Percentiles rank a stretch among this genome's conserved stretches.
phyloP scores from a whole-genome alignment of 2,888 invertebrate genomes.

The Acrobasis repandana region DNA sequence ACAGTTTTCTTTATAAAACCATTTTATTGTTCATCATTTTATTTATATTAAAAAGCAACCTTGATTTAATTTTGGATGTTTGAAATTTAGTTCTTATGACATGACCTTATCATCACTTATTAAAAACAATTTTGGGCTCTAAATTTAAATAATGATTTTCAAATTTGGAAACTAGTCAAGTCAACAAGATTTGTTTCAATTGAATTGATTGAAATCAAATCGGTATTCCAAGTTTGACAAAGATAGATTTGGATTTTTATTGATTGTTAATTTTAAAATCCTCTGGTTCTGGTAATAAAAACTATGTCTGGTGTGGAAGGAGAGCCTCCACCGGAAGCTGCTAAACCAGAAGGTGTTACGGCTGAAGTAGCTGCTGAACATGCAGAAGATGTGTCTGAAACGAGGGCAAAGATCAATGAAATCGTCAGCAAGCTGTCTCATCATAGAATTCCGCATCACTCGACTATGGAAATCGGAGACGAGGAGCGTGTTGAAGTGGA shows the following conservation, averaged over 20 bases:
- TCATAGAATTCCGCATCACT: constrained; percentile 31
- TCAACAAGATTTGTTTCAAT: constrained; percentile 1
- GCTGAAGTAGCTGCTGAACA: constrained; percentile 34
- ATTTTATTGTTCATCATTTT: too few species aligned
- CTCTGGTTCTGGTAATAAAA: too few species aligned
- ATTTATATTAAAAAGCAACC: too few species aligned
- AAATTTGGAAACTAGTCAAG: background rate
- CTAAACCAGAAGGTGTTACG: constrained; percentile 24
- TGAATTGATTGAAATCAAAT: constrained; percentile 1
- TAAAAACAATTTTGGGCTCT: constrained; percentile 3
- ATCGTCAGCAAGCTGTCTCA: constrained; percentile 36
- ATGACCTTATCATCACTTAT: too few species aligned
- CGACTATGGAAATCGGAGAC: constrained; percentile 28
- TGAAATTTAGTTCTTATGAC: too few species aligned
- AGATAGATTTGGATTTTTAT: background rate
- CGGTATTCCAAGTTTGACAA: background rate
- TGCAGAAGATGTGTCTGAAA: constrained; percentile 43
- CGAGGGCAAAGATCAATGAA: constrained; percentile 48
- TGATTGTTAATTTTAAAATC: too few species aligned
- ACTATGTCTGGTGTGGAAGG: too few species aligned
- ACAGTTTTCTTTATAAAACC: too few species aligned
- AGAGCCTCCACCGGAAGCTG: constrained; percentile 35
- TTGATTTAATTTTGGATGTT: too few species aligned
- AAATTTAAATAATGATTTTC: constrained; percentile 7
- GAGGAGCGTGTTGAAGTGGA: constrained; percentile 57